phyloP scores from a whole-genome alignment of 2,888 invertebrate species.

The Toxonevra muliebris region DNA sequence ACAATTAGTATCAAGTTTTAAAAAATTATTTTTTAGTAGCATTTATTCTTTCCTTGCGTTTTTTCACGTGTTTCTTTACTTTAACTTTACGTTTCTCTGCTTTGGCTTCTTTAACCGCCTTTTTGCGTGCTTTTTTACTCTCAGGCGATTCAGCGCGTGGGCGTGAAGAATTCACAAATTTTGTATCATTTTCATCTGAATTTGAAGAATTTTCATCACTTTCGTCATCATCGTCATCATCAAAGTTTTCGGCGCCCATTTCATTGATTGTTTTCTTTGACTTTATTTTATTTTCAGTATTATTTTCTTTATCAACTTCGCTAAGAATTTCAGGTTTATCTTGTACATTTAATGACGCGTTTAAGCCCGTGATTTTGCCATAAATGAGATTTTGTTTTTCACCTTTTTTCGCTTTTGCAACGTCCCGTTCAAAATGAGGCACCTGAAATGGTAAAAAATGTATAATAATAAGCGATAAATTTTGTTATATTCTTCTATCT shows the following conservation, averaged over 20 bases:
- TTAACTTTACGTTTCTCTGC: constrained; percentile 90
- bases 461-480: constrained; percentile 3
- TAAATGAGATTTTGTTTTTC: constrained; percentile 79
- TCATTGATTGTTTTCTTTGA: constrained; percentile 11
- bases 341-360: constrained; percentile 80
- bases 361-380: constrained; percentile 86
- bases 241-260: too few species aligned
- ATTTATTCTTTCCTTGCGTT: constrained; percentile 78
- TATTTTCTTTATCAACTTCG: constrained; percentile 48
- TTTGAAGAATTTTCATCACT: constrained; percentile 37
- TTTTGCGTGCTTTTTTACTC: constrained; percentile 85
- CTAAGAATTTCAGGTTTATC: constrained; percentile 72
- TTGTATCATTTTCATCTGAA: constrained; percentile 63
- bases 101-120: constrained; percentile 86
- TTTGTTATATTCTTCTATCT: not conserved
- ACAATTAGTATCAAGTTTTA: too few species aligned
- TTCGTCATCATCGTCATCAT: constrained; percentile 41
- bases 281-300: constrained; percentile 35
- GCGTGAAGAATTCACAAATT: constrained; percentile 73
- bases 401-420: constrained; percentile 80
- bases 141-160: constrained; percentile 83
- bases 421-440: constrained; percentile 86
- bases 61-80: constrained; percentile 93
- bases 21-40: constrained; percentile 23
- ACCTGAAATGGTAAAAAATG: constrained; percentile 68